Conservation (phyloP, 92 coral and sea anemone genomes). For the Micromussa lordhowensis region DNA sequence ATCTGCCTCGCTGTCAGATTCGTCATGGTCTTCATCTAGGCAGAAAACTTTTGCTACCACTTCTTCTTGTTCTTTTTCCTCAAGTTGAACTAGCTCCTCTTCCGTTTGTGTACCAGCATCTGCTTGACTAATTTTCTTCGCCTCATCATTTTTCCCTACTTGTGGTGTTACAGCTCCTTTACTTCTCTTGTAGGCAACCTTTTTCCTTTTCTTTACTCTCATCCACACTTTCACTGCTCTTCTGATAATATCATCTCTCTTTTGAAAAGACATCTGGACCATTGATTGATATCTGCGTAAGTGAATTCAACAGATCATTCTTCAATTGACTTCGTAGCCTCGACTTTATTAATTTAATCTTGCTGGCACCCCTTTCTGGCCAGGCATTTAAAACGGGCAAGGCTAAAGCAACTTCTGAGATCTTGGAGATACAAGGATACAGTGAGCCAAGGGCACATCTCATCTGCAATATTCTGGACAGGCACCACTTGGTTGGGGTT, state of each 20-base stretch:
- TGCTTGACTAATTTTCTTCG: slow-evolving; percentile 24
- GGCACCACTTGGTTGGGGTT: too few relatives aligned
- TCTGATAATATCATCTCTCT: slow-evolving; percentile 38
- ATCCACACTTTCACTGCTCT: slow-evolving; percentile 56
- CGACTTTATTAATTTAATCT: too few relatives aligned
- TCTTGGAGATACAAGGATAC: too few relatives aligned
- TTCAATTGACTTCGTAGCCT: too few relatives aligned
- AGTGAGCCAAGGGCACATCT: too few relatives aligned
- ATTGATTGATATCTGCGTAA: too few relatives aligned
- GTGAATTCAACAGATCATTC: too few relatives aligned
- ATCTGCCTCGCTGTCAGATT: slow-evolving; percentile 47
- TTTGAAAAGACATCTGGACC: background rate
- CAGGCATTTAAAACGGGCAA: too few relatives aligned
- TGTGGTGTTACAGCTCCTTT: slow-evolving; percentile 35
- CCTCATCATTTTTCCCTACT: slow-evolving; percentile 41
- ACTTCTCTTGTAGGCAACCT: slow-evolving; percentile 47
- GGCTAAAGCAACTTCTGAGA: too few relatives aligned
- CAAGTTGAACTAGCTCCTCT: slow-evolving; percentile 17
- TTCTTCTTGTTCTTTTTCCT: slow-evolving; percentile 44
- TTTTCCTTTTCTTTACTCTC: slow-evolving; percentile 52
- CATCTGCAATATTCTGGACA: too few relatives aligned
- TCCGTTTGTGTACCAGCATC: slow-evolving; percentile 36
- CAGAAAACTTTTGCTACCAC: slow-evolving; percentile 56
- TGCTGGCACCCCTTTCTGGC: too few relatives aligned
- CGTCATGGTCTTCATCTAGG: slow-evolving; percentile 42